Evolutionary conservation across 1,140 invertebrate species (phyloP), one percentile per base, ranked within the genome.

Genomic region (Calephelis nemesis): DNA sequence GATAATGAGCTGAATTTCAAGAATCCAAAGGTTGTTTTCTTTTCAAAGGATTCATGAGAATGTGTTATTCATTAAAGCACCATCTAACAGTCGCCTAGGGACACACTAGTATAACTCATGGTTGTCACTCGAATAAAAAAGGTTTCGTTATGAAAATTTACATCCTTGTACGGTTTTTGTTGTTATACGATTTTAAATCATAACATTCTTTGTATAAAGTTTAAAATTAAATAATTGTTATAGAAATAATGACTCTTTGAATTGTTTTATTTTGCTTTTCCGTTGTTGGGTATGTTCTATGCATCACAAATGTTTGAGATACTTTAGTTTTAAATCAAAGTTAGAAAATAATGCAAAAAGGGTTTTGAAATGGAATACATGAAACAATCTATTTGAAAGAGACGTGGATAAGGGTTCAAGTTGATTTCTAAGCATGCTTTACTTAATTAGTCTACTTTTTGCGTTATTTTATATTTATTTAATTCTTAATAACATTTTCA

Each of bases 101-200:
- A 50, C 49, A 13, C 13, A 50, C 49, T 50, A 7, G 49, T 50
- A 50, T 15, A 50, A 50, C 49, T 50, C 49, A 50, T 50, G 13
- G 7, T 50, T 15, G n/a, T 50, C 13, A 50, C 13, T 50, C 49
- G 49, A 50, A 50, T 50, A 13, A 50, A 50, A 50, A 50, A 50
- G 12, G 49, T 12, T 50, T 50, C 49, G 49, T 50, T 13, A 50
- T 50, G n/a, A 50, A 50, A 50, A 50, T 50, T 50, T 50, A 11
- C 12, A n/a, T 13, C 13, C 7, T 6, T 13, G n/a, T 50, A 13
- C n/a, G 13, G 12, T 45, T 45, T 45, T 45, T 7, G 42, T 50
- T n/a, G 49, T 15, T 50, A 15, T 15, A 13, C 49, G 5, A 50
- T 13, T 50, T 50, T 50, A 50, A 50, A 50, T 50, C 48, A n/a